Evolutionary conservation across 2,797 vertebrate genomes (phyloP).

Genomic region (Rachycentron canadum): DNA sequence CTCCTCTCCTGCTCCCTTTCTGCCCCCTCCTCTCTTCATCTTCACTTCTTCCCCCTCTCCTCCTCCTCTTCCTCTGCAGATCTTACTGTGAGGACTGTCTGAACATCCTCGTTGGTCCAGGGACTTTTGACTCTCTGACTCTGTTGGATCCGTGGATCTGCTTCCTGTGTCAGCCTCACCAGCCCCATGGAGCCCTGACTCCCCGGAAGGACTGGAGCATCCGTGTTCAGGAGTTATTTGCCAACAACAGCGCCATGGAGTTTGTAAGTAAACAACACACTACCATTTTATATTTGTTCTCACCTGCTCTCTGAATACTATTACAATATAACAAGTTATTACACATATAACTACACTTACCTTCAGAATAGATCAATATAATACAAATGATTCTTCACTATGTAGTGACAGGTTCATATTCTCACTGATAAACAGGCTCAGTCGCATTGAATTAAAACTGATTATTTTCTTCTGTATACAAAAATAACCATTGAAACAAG

Average conservation of each 20-base stretch:
- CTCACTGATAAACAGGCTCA: background rate
- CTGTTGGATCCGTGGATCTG: slow-evolving; percentile 94
- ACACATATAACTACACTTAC: no score
- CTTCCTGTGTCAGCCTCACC: slow-evolving; percentile 90
- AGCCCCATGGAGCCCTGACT: slow-evolving; percentile 82
- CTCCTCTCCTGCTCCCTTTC: background rate
- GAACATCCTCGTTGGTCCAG: slow-evolving; percentile 88
- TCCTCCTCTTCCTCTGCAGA: slow-evolving; percentile 74
- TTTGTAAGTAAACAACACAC: slow-evolving; percentile 85
- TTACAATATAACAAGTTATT: no score
- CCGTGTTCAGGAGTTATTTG: slow-evolving; percentile 91
- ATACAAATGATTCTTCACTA: background rate
- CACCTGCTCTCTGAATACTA: background rate
- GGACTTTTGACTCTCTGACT: slow-evolving; percentile 85
- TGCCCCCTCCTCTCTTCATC: no score
- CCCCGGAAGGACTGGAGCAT: slow-evolving; percentile 91
- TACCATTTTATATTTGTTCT: background rate
- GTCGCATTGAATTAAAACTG: no score
- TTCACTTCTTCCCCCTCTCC: no score
- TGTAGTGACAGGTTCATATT: background rate
- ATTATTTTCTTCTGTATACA: background rate
- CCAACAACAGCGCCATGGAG: slow-evolving; percentile 89
- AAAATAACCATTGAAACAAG: background rate
- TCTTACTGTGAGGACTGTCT: slow-evolving; percentile 93
- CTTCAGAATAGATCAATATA: no score